Evolutionary conservation across 2,797 vertebrate genomes (phyloP).

Genomic region (Hephaestus fuliginosus): DNA sequence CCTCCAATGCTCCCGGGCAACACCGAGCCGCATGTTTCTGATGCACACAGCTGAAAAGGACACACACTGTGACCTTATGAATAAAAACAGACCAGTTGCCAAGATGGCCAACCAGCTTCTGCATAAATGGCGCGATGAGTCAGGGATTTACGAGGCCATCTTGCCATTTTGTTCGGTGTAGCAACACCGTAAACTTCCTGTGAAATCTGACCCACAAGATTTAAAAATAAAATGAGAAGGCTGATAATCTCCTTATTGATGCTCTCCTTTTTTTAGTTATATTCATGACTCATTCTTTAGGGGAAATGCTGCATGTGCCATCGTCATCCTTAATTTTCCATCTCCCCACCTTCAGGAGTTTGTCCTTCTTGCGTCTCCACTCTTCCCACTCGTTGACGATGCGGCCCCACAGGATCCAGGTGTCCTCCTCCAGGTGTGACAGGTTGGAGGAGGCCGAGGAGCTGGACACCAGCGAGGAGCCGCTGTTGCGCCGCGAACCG

Average conservation of each 20-base stretch:
- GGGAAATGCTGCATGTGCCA: background rate
- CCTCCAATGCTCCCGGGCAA: background rate
- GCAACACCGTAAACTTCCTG: background rate
- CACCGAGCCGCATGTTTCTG: conserved; percentile 13
- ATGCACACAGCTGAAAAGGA: background rate
- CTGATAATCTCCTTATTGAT: conserved; percentile 19
- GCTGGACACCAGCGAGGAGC: conserved; percentile 97
- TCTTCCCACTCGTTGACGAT: conserved; percentile 99
- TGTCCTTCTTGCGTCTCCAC: conserved; percentile 95
- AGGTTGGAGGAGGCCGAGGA: conserved; percentile 99
- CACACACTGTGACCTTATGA: background rate
- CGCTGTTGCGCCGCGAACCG: conserved; percentile 97
- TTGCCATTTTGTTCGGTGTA: background rate
- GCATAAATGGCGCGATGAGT: conserved; percentile 8
- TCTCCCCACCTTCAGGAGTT: conserved; percentile 94
- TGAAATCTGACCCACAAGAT: conserved; percentile 10
- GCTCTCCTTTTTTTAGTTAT: conserved; percentile 8
- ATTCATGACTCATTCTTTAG: conserved; percentile 9
- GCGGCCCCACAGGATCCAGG: conserved; percentile 98
- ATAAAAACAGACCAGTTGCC: conserved; percentile 9
- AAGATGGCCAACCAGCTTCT: background rate
- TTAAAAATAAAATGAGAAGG: conserved; percentile 19
- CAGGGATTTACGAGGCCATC: conserved; percentile 5
- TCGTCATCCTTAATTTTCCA: background rate
- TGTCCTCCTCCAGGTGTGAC: conserved; percentile 97